Conservation (phyloP, 2,888 invertebrate species). For the Euzetes globulus region DNA sequence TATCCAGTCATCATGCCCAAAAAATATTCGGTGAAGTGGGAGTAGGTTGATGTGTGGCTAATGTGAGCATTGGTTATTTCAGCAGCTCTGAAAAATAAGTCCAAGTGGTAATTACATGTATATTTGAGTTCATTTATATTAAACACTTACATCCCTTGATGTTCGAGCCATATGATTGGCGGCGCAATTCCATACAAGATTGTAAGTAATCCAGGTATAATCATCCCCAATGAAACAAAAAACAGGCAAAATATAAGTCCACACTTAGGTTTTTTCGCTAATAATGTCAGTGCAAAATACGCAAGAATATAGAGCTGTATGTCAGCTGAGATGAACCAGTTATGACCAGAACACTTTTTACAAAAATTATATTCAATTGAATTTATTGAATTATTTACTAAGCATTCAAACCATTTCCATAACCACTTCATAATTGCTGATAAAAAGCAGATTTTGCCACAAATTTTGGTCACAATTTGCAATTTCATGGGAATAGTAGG, state of each 20-base stretch:
- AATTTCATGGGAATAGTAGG: neutral
- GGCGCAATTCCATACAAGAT: neutral
- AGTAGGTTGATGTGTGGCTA: neutral
- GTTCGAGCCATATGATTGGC: neutral
- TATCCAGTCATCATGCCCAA: neutral
- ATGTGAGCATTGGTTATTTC: neutral
- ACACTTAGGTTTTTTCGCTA: neutral
- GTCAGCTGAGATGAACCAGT: neutral
- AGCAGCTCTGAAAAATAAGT: neutral
- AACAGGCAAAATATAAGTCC: neutral
- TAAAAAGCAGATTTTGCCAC: neutral
- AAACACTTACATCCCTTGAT: neutral
- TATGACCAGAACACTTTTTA: neutral
- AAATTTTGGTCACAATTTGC: neutral
- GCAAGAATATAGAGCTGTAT: neutral
- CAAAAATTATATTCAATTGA: neutral
- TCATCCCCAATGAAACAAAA: neutral
- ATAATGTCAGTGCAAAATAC: neutral
- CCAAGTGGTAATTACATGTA: too few relatives aligned
- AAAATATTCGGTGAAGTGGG: neutral
- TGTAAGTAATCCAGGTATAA: neutral
- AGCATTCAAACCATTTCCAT: too few relatives aligned
- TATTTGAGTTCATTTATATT: too few relatives aligned
- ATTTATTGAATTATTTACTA: neutral
- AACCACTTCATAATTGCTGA: neutral